Evolutionary conservation across 2,113 vertebrate species (phyloP), one percentile per base, ranked within the genome.

Genomic region (Callipepla squamata): DNA sequence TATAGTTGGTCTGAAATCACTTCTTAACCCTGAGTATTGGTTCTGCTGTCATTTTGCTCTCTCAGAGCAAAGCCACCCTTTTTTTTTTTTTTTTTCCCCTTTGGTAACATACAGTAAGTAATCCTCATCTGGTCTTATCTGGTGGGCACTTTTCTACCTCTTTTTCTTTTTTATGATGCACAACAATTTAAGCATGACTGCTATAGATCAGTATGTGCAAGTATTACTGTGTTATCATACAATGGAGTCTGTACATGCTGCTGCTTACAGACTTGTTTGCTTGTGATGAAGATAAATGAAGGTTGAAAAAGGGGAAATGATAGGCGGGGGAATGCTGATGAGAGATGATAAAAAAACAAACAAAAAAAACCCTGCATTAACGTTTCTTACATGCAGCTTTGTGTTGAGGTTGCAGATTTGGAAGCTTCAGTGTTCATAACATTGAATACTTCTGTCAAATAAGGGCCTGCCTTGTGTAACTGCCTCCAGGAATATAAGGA

Each of bases 271-370:
- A 45, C 68, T 61, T 92, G 81, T 75, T 13, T 53, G 48, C 25
- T 88, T 83, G 85, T n/a, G 36, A 26, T 61, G 65, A 73, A 92
- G 89, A 58, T 65, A 91, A 58, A 53, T 22, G 80, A 66, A 86
- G 77, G 70, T 20, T 94, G 86, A 72, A 90, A 91, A 73, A 42
- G n/a, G 51, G n/a, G 55, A 75, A 80, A 93, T 38, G 91, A 92
- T 80, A 82, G 72, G 15, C 48, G 87, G 58, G 55, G 78, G 59
- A 73, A 96, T 87, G 84, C 84, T 91, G 91, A 82, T 89, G 92
- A 47, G 72, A 87, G 81, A 26, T 68, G 22, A 82, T 85, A 74
- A 76, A 84, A 14, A 53, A 53, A 20, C 40, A 4, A 51, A 17
- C 8, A 25, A 50, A 22, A 50, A 25, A 13, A 28, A 28, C 22